These are phyloP conservation scores for Osmoderma eremita DNA, from an alignment of 2,888 invertebrate genomes.

Conservation along the genomic window DNA sequence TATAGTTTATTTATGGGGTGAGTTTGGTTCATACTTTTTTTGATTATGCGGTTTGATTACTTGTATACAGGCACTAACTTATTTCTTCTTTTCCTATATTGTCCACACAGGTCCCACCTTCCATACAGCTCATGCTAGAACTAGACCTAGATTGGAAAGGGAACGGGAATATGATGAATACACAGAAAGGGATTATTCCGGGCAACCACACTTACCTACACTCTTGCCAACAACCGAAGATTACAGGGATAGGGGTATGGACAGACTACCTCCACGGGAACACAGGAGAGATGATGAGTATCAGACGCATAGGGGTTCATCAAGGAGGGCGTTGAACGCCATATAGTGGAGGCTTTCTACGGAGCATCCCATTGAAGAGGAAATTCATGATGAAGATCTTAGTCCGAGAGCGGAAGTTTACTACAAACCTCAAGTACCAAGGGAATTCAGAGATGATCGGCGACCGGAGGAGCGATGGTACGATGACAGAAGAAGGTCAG, in stretches of 20 bases:
- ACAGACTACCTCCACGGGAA: constrained; percentile 55
- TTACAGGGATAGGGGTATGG: constrained; percentile 56
- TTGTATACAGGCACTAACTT: not conserved
- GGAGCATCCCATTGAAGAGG: constrained; percentile 65
- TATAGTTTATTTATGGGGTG: constrained; percentile 40
- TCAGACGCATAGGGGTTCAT: constrained; percentile 68
- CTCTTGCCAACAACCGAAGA: constrained; percentile 61
- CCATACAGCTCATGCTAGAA: constrained; percentile 63
- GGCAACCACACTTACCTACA: constrained; percentile 53
- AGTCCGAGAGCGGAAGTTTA: constrained; percentile 56
- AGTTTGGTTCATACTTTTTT: constrained; percentile 27
- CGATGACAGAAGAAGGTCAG: constrained; percentile 39
- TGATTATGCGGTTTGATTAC: not conserved
- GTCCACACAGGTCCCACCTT: constrained; percentile 60
- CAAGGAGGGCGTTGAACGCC: constrained; percentile 78
- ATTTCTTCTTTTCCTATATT: not conserved
- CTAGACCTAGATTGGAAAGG: constrained; percentile 66
- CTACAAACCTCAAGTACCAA: constrained; percentile 62
- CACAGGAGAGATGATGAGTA: constrained; percentile 62
- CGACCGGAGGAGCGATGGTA: constrained; percentile 37
- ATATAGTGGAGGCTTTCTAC: constrained; percentile 72
- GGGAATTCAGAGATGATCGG: constrained; percentile 59
- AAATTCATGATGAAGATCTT: constrained; percentile 62
- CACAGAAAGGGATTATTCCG: constrained; percentile 57
- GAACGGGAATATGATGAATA: constrained; percentile 69